Evolutionary conservation across 2,113 vertebrate species (phyloP).

Genomic region (Kryptolebias marmoratus): DNA sequence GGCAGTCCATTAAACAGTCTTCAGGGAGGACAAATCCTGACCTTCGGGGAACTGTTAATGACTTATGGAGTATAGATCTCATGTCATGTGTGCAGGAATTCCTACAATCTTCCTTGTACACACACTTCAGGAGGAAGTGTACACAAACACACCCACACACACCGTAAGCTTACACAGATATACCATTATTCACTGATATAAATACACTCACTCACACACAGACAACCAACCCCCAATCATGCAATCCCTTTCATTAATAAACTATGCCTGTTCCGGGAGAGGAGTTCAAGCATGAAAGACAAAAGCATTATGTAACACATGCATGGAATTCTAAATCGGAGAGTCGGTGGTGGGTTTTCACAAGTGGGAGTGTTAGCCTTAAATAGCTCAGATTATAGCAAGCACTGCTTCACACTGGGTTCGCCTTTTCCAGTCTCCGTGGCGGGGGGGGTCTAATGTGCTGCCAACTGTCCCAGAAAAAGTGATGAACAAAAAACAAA

Average conservation of each 20-base stretch:
- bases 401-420: conserved; percentile 52
- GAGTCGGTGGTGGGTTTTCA: conserved; percentile 65
- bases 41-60: conserved; percentile 41
- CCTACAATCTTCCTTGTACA: conserved; percentile 28
- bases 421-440: conserved; percentile 27
- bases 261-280: conserved; percentile 60
- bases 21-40: conserved; percentile 50
- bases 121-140: conserved; percentile 1
- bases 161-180: background rate
- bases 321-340: conserved; percentile 75
- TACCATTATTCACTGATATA: conserved; percentile 31
- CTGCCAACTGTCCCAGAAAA: conserved; percentile 9
- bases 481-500: conserved; percentile 10
- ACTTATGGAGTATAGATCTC: conserved; percentile 37
- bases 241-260: conserved; percentile 75
- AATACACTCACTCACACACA: conserved; percentile 11
- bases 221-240: conserved; percentile 58
- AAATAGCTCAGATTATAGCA: conserved; percentile 72
- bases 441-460: conserved; percentile 25
- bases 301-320: conserved; percentile 76
- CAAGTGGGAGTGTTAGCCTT: conserved; percentile 69
- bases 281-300: conserved; percentile 74
- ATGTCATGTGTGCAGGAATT: conserved; percentile 44
- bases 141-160: background rate
- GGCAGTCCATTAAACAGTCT: conserved; percentile 45